Percentiles rank a stretch among this genome's conserved stretches.
Conservation (phyloP, 1,140 invertebrate genomes). For the Goniozus legneri region DNA sequence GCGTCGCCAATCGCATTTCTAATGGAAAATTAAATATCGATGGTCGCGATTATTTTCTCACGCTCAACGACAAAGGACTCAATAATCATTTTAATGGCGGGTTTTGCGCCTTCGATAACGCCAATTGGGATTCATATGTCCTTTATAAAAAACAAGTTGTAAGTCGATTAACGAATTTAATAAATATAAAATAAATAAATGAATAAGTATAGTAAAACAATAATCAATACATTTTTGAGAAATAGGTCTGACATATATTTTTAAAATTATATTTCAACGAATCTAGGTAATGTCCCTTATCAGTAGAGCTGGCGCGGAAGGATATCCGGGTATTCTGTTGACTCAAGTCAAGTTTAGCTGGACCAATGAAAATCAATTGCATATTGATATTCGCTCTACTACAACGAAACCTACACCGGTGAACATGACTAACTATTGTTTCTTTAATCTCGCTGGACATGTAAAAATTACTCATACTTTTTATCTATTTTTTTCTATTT, state of each 20-base stretch:
- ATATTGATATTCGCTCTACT: conserved; percentile 59
- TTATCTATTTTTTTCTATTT: not conserved
- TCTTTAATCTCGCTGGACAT: conserved; percentile 70
- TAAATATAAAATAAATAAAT: no score
- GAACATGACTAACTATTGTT: conserved; percentile 65
- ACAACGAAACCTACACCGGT: conserved; percentile 60
- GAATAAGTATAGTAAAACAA: no score
- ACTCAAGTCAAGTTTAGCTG: conserved; percentile 60
- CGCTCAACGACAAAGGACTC: conserved; percentile 2
- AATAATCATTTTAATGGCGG: conserved; percentile 60
- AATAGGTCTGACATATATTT: not conserved
- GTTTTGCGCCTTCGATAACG: conserved; percentile 63
- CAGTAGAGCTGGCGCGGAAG: conserved; percentile 58
- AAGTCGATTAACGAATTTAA: conserved; percentile 8
- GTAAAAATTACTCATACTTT: conserved; percentile 20
- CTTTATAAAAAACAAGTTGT: conserved; percentile 35
- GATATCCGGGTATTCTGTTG: conserved; percentile 58
- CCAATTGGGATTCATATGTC: conserved; percentile 50
- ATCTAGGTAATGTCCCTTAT: conserved; percentile 47
- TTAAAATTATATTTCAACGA: no score
- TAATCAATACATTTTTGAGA: not conserved
- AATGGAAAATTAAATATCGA: conserved; percentile 36
- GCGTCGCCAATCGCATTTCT: conserved; percentile 61
- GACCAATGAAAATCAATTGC: conserved; percentile 59
- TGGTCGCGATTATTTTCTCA: conserved; percentile 1